A percentile compares a stretch with the other conserved stretches of the same genome.
Conservation (phyloP, 2,113 vertebrate species). For the Eulemur macaco region DNA sequence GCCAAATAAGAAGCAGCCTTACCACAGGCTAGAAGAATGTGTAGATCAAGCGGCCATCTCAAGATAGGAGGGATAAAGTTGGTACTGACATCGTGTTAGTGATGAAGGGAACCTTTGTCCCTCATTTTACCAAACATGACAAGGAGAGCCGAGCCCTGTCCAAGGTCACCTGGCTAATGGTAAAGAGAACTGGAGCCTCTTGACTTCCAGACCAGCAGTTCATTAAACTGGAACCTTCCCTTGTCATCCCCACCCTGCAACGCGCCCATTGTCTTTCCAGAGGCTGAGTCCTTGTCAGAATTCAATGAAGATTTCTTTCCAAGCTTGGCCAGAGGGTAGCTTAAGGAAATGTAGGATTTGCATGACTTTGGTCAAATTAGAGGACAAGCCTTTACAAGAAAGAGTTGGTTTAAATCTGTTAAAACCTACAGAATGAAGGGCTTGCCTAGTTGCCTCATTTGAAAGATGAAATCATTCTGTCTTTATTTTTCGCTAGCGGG, state of each 20-base stretch:
- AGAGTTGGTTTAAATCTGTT: neutral
- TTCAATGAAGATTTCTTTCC: neutral
- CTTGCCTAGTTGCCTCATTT: neutral
- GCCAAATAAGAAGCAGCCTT: neutral
- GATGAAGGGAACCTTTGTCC: neutral
- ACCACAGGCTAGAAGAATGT: neutral
- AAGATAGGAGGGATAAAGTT: neutral
- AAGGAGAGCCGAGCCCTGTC: neutral
- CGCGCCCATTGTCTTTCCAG: neutral
- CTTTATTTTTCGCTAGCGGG: neutral
- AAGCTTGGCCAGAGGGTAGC: neutral
- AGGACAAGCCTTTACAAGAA: neutral
- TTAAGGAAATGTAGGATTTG: neutral
- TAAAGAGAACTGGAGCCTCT: neutral
- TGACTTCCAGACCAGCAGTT: neutral
- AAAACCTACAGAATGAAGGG: neutral
- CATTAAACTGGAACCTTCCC: neutral
- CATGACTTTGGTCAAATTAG: neutral
- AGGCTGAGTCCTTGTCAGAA: neutral
- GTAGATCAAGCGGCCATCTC: neutral
- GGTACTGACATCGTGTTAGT: too few species aligned
- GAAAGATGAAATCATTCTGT: neutral
- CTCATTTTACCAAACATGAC: neutral
- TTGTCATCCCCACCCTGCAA: accelerated
- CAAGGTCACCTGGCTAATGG: neutral